Evolutionary conservation across 1,140 invertebrate genomes (phyloP).

Genomic region (Pteromalus puparum): DNA sequence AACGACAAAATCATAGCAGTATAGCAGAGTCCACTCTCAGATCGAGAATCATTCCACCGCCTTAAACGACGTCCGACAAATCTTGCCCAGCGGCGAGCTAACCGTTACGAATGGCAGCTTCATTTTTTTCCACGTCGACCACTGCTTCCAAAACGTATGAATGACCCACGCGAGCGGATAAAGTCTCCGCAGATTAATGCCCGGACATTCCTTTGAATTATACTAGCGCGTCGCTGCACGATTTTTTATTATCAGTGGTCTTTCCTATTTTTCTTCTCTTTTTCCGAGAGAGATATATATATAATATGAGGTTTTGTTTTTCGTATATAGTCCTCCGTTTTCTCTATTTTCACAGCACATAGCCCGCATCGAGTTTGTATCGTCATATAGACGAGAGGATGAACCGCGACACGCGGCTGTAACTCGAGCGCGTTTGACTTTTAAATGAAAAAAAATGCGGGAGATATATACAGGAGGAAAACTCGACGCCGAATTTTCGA

Average conservation of each 20-base stretch:
- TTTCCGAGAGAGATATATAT: background rate
- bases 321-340: background rate
- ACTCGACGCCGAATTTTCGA: background rate
- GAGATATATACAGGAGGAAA: background rate
- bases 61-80: constrained; percentile 62
- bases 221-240: constrained; percentile 63
- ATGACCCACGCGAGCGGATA: constrained; percentile 69
- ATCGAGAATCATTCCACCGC: constrained; percentile 47
- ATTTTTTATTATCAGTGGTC: constrained; percentile 69
- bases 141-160: constrained; percentile 62
- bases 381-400: background rate
- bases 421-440: constrained; percentile 1
- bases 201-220: constrained; percentile 73
- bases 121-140: constrained; percentile 63
- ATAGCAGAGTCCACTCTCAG: background rate
- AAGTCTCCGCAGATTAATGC: constrained; percentile 67
- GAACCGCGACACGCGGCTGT: background rate
- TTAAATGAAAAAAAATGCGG: constrained; percentile 3
- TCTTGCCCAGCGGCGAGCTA: constrained; percentile 61
- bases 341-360: background rate
- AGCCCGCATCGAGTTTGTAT: background rate
- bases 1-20: background rate
- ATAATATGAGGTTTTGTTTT: constrained; percentile 16
- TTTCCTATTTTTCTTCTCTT: constrained; percentile 1
- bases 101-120: constrained; percentile 70